Conservation (phyloP, 2,113 vertebrate species). For the Amphilophus citrinellus region DNA sequence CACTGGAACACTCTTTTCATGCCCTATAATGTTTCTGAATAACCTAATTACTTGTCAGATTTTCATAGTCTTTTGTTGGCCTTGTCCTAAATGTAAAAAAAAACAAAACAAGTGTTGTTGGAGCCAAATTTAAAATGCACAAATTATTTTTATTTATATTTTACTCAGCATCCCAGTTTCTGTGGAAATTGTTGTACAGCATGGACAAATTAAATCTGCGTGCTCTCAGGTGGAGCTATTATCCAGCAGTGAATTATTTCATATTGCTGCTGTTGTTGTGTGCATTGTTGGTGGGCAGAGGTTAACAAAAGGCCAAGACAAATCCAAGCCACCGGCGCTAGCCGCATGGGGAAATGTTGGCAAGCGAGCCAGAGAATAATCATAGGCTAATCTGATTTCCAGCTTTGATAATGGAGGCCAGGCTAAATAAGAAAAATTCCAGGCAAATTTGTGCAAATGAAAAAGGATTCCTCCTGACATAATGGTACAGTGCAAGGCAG, state of each 20-base stretch:
- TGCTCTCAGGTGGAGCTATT: slow-evolving; percentile 43
- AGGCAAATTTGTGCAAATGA: slow-evolving; percentile 99
- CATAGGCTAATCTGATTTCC: slow-evolving; percentile 98
- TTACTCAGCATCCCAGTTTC: neutral
- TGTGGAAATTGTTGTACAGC: slow-evolving; percentile 3
- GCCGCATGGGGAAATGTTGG: slow-evolving; percentile 90
- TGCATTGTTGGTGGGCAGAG: slow-evolving; percentile 70
- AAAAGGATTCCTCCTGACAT: slow-evolving; percentile 99
- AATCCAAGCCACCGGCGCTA: slow-evolving; percentile 65
- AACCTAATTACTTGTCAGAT: no score
- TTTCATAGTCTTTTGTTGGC: neutral
- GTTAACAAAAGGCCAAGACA: slow-evolving; percentile 75
- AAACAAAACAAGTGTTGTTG: neutral
- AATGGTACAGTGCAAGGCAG: slow-evolving; percentile 95
- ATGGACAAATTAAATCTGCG: slow-evolving; percentile 35
- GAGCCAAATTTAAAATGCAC: neutral
- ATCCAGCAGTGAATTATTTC: slow-evolving; percentile 51
- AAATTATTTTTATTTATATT: neutral
- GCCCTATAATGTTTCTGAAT: no score
- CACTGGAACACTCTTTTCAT: no score
- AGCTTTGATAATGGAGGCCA: slow-evolving; percentile 98
- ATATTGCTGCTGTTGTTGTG: slow-evolving; percentile 57
- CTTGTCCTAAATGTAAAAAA: neutral
- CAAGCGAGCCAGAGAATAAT: slow-evolving; percentile 93
- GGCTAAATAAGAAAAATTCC: slow-evolving; percentile 99